phyloP scores from a whole-genome alignment of 1,140 invertebrate species.

The Megathymus violae region DNA sequence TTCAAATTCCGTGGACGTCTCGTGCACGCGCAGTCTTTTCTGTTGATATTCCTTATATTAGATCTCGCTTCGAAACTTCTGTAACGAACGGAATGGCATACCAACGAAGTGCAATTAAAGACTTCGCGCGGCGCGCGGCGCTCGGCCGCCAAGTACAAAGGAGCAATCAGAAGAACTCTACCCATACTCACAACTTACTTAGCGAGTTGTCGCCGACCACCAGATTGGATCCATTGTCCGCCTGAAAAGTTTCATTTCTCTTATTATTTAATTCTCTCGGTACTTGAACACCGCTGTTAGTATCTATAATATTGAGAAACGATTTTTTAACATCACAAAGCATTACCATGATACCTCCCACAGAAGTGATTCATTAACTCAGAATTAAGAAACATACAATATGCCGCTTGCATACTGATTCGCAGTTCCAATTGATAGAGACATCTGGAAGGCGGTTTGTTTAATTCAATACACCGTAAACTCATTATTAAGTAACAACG shows the following conservation, averaged over 20 bases:
- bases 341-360: background rate
- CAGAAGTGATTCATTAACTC: too few species aligned
- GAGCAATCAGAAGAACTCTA: slow-evolving; percentile 23
- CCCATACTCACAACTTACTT: slow-evolving; percentile 13
- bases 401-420: too few species aligned
- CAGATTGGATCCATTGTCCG: background rate
- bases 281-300: background rate
- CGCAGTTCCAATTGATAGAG: too few species aligned
- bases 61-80: slow-evolving; percentile 6
- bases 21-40: background rate
- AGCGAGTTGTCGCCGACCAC: background rate
- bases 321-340: background rate
- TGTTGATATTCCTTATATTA: slow-evolving; percentile 6
- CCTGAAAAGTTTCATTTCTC: background rate
- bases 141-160: slow-evolving; percentile 15
- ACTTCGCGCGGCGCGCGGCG: background rate
- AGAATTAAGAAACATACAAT: too few species aligned
- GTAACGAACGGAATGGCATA: slow-evolving; percentile 15
- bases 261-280: background rate
- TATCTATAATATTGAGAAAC: background rate
- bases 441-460: too few species aligned
- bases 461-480: too few species aligned
- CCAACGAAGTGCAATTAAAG: slow-evolving; percentile 23
- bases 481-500: too few species aligned
- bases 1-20: background rate